A percentile compares a stretch with the other conserved stretches of the same genome.
These are phyloP conservation scores for Willisornis vidua DNA, from an alignment of 2,113 vertebrate genomes.

Conservation along the genomic window DNA sequence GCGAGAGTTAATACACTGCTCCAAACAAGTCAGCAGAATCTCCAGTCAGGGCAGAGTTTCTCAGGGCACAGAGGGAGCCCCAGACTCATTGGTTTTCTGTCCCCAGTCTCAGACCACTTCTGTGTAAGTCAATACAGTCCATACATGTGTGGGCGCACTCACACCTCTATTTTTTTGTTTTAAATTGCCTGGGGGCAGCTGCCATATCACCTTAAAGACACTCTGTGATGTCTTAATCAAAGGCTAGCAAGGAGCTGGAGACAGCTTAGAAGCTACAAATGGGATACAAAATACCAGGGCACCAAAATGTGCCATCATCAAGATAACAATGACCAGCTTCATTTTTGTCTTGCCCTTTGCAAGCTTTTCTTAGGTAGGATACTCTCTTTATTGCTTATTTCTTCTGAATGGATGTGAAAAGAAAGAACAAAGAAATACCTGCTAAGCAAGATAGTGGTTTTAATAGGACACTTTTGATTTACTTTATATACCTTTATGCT, in stretches of 20 bases:
- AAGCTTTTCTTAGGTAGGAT: not conserved
- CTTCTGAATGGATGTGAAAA: not conserved
- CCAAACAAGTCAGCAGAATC: constrained; percentile 34
- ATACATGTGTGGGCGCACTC: constrained; percentile 16
- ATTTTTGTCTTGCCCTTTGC: not conserved
- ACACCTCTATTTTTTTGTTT: constrained; percentile 37
- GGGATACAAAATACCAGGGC: not conserved
- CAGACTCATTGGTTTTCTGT: constrained; percentile 37
- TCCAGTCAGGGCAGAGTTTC: not conserved
- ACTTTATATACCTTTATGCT: not conserved
- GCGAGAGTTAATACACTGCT: constrained; percentile 44
- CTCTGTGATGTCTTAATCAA: constrained; percentile 45
- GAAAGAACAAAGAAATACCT: not conserved
- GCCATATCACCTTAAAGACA: constrained; percentile 2
- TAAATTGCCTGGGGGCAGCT: constrained; percentile 21
- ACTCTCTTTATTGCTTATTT: not conserved
- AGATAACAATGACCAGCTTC: not conserved
- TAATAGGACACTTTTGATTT: not conserved
- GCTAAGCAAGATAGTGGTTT: not conserved
- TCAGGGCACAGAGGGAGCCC: not conserved
- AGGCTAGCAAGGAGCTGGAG: constrained; percentile 25
- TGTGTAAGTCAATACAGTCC: constrained; percentile 2
- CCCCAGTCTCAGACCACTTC: not conserved
- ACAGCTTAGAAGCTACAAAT: not conserved
- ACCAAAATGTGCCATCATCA: not conserved